phyloP scores from a whole-genome alignment of 2,113 vertebrate species.

The Cricetomys ansorgei region DNA sequence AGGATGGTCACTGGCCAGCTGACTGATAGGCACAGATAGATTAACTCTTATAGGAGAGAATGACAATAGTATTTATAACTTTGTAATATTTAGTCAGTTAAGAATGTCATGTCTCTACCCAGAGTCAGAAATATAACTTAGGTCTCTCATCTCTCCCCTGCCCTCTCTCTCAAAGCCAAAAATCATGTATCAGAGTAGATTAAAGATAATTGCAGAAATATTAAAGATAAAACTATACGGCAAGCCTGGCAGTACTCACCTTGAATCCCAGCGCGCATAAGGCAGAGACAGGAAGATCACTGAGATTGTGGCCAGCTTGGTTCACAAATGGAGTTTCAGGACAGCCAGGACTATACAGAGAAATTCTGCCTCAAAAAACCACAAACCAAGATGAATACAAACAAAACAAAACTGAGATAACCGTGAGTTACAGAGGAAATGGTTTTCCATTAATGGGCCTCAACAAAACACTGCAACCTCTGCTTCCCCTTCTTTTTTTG shows the following conservation, averaged over 20 bases:
- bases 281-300: not conserved
- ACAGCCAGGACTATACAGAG: not conserved
- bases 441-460: not conserved
- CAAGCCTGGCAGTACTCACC: no score
- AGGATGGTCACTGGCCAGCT: not conserved
- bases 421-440: not conserved
- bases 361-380: not conserved
- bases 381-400: not conserved
- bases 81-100: not conserved
- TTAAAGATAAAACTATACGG: not conserved
- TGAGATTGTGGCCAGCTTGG: not conserved
- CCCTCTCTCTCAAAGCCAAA: not conserved
- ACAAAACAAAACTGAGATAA: not conserved
- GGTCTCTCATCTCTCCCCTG: no score
- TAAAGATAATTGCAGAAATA: not conserved
- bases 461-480: not conserved
- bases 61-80: not conserved
- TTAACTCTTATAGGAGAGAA: not conserved
- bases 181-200: not conserved
- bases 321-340: not conserved
- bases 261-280: not conserved
- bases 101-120: not conserved
- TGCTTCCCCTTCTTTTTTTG: not conserved
- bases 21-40: not conserved
- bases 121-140: not conserved